Base-by-base conservation (phyloP, 2,113 vertebrate species). In the Promerops cafer region DNA sequence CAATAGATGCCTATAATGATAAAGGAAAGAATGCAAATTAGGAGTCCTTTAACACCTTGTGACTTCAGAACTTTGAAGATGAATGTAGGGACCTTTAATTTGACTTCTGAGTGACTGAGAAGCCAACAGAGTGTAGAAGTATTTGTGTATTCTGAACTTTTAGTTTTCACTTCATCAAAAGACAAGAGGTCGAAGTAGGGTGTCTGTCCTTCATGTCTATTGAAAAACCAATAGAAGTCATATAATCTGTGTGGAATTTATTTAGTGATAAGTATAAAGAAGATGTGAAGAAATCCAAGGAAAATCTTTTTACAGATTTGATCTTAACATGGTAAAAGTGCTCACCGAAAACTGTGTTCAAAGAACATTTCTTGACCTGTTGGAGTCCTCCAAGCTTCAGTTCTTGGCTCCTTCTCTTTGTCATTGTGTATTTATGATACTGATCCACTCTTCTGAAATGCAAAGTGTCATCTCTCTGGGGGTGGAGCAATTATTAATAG, bases 361-460 rank as follows among this genome's bases (percentile, higher is more conserved):
- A 79, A 42, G 26, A 78, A 54, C 21, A 53, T 19, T 61, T 94
- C 87, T 68, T 60, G 40, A 53, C 47, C n/a, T 66, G 6, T 44
- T 3, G 2, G 24, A 75, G 39, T 84, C 74, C 69, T 91, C 81
- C 31, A 94, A 6, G 42, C 64, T 88, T 92, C 79, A 82, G 35
- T 80, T 80, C 50, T 83, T 93, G 83, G n/a, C 33, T 93, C 74
- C 56, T 90, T 95, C 64, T n/a, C 53, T 59, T 86, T 86, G 65
- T 60, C 40, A 49, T 61, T 84, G 64, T 69, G 68, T 92, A 84
- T 95, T 95, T 90, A 93, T 96, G 65, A 54, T 87, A 95, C 82
- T 69, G 94, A 97, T 93, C 79, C 17, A 39, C 31, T 68, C n/a
- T 92, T 89, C 75, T 93, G 78, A 95, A 97, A 94, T 76, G 89